These are phyloP conservation scores for Phymatocera aterrima DNA, from an alignment of 2,888 invertebrate species.

Conservation along the genomic window DNA sequence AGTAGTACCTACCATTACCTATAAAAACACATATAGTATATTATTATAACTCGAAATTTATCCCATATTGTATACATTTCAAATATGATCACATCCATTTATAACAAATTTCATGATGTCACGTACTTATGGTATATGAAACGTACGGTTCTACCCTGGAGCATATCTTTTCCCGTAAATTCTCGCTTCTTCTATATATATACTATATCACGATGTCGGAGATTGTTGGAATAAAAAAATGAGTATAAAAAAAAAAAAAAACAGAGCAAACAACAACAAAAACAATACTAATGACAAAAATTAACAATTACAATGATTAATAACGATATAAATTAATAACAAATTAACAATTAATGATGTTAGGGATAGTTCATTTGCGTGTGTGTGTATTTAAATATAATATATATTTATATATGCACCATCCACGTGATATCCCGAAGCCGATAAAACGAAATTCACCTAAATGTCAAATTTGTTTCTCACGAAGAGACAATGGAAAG, in stretches of 20 bases:
- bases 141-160: no score
- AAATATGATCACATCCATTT: no score
- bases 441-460: conserved; percentile 46
- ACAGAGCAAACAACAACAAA: no score
- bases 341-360: neutral
- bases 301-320: neutral
- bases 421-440: conserved; percentile 40
- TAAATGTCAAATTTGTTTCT: conserved; percentile 36
- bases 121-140: no score
- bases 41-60: neutral
- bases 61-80: neutral
- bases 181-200: no score
- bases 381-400: neutral
- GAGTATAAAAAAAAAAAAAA: no score
- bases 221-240: no score
- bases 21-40: neutral
- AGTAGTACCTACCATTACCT: neutral
- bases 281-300: no score
- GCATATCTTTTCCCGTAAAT: no score
- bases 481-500: conserved; percentile 10
- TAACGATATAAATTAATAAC: neutral
- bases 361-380: conserved; percentile 3
- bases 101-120: no score
- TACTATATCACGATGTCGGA: no score
- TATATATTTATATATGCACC: neutral